Evolutionary conservation across 2,888 invertebrate species (phyloP).

Genomic region (Chymomyza amoena): DNA sequence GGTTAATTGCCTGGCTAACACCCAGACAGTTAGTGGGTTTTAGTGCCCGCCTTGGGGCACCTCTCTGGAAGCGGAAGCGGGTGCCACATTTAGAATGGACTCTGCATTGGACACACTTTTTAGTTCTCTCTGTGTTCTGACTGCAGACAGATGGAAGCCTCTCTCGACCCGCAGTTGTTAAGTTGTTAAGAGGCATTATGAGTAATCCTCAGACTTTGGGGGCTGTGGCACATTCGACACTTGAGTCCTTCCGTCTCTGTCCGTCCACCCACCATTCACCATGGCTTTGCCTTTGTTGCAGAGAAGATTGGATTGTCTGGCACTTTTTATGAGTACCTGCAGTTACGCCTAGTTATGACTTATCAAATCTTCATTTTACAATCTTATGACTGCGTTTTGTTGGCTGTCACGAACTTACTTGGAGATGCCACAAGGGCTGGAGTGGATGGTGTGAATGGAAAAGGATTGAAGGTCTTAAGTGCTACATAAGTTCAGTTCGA

Average conservation of each 20-base stretch:
- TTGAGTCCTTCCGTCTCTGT: too few species aligned
- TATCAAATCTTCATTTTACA: slow-evolving; percentile 67
- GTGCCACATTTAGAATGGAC: neutral
- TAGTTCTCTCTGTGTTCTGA: neutral
- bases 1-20: slow-evolving; percentile 54
- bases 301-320: too few species aligned
- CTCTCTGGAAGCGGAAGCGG: neutral
- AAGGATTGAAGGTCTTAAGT: too few species aligned
- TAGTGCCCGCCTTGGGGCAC: neutral
- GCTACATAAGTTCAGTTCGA: too few species aligned
- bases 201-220: neutral
- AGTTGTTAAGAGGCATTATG: neutral
- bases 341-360: slow-evolving; percentile 73
- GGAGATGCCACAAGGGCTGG: too few species aligned
- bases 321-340: slow-evolving; percentile 26
- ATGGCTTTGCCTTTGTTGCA: too few species aligned
- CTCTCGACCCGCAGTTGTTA: neutral
- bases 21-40: neutral
- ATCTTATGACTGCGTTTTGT: neutral
- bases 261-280: neutral
- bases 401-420: too few species aligned
- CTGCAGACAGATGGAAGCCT: neutral
- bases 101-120: neutral
- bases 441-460: too few species aligned
- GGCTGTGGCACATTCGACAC: neutral